These are phyloP conservation scores for Neuroscelio doddi DNA, from an alignment of 2,888 invertebrate genomes.

Conservation along the genomic window DNA sequence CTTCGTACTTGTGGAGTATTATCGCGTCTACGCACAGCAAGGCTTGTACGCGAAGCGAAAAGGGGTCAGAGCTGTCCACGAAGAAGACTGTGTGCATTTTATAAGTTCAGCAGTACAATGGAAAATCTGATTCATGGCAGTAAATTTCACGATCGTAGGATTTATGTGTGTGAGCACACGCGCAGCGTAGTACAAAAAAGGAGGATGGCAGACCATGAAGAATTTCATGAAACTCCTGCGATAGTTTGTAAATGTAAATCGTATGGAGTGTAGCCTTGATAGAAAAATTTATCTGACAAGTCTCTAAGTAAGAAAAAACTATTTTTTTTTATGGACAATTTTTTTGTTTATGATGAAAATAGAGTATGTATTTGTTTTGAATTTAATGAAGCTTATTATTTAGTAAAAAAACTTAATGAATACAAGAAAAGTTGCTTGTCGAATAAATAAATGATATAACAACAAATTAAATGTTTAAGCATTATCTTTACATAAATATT, in stretches of 20 bases:
- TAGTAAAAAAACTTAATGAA: too few relatives aligned
- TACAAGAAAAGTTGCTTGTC: too few relatives aligned
- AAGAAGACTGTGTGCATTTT: conserved; percentile 31
- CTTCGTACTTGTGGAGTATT: conserved; percentile 15
- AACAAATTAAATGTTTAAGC: too few relatives aligned
- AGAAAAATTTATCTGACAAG: too few relatives aligned
- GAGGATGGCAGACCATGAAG: conserved; percentile 42
- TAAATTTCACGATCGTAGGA: conserved; percentile 62
- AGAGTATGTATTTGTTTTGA: too few relatives aligned
- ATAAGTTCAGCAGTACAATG: conserved; percentile 53
- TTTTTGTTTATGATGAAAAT: too few relatives aligned
- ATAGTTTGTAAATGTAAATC: conserved; percentile 48
- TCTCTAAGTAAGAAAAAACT: too few relatives aligned
- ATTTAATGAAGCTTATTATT: too few relatives aligned
- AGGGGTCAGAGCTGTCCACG: conserved; percentile 20
- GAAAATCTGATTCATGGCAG: conserved; percentile 55
- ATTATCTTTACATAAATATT: too few relatives aligned
- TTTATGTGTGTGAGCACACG: conserved; percentile 44
- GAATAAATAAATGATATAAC: too few relatives aligned
- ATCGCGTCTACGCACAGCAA: conserved; percentile 40
- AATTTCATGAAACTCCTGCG: conserved; percentile 61
- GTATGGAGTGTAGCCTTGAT: conserved; percentile 41
- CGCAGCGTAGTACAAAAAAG: conserved; percentile 14
- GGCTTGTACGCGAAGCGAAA: conserved; percentile 16
- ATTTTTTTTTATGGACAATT: too few relatives aligned